These are phyloP conservation scores for Kradibia gibbosae DNA, from an alignment of 1,140 invertebrate species.

Conservation along the genomic window DNA sequence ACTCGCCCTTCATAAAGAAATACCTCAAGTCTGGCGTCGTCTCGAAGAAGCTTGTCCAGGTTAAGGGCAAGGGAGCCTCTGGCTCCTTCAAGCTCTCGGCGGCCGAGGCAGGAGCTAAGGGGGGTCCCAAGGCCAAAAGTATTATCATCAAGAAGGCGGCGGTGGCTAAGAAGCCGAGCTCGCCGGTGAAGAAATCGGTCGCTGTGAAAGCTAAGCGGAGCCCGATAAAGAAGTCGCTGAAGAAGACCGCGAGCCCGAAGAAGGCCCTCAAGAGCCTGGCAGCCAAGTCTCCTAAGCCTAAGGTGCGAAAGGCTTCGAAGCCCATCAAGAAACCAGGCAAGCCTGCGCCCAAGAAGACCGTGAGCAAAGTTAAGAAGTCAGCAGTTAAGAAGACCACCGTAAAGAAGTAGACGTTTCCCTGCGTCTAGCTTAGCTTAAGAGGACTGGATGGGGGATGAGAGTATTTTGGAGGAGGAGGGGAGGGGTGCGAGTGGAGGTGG, in stretches of 20 bases:
- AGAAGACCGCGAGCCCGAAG: slow-evolving; percentile 15
- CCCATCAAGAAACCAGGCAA: slow-evolving; percentile 6
- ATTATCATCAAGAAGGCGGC: background rate
- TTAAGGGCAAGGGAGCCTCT: slow-evolving; percentile 77
- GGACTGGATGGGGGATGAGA: too few species aligned
- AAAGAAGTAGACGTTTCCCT: slow-evolving; percentile 17
- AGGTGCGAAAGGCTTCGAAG: background rate
- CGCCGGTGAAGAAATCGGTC: background rate
- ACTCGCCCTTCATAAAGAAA: slow-evolving; percentile 76
- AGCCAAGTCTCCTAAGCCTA: slow-evolving; percentile 6
- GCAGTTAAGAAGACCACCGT: slow-evolving; percentile 11
- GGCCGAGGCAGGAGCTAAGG: background rate
- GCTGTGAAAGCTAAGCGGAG: slow-evolving; percentile 13
- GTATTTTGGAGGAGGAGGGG: background rate
- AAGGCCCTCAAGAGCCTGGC: slow-evolving; percentile 13
- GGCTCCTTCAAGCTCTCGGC: slow-evolving; percentile 75
- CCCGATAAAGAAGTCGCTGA: background rate
- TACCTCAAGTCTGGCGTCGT: slow-evolving; percentile 75
- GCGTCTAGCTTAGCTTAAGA: background rate
- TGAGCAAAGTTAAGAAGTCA: slow-evolving; percentile 9
- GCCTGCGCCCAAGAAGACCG: background rate
- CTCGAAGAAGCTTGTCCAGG: slow-evolving; percentile 74
- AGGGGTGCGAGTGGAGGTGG: background rate
- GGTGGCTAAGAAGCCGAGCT: background rate
- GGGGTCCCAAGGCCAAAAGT: background rate